phyloP scores from a whole-genome alignment of 2,113 vertebrate genomes.

The Mellivora capensis region DNA sequence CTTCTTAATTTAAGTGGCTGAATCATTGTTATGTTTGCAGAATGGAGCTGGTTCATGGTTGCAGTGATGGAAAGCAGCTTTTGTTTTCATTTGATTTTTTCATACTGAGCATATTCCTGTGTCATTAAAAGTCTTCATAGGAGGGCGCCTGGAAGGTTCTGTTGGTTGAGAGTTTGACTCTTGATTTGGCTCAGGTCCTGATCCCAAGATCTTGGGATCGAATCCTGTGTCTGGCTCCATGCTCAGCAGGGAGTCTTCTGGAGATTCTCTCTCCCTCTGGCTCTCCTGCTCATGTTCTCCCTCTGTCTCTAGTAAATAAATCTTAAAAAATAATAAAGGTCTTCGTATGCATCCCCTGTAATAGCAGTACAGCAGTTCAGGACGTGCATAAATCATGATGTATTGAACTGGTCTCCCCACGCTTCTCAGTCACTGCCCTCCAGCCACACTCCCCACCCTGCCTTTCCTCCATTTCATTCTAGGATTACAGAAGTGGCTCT shows the following conservation, averaged over 20 bases:
- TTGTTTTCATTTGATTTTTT: not conserved
- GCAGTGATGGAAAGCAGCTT: not conserved
- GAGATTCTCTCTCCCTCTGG: too few species aligned
- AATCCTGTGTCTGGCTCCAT: not conserved
- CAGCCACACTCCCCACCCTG: not conserved
- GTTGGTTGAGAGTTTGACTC: not conserved
- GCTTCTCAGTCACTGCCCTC: not conserved
- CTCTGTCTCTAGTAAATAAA: too few species aligned
- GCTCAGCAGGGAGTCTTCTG: not conserved
- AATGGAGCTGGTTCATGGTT: not conserved
- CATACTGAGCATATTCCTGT: not conserved
- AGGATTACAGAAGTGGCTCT: not conserved
- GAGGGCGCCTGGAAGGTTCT: not conserved
- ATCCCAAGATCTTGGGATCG: not conserved
- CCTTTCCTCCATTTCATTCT: not conserved
- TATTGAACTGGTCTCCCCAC: not conserved
- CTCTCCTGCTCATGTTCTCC: too few species aligned
- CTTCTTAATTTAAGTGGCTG: not conserved
- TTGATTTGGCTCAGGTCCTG: not conserved
- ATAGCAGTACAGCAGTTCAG: not conserved
- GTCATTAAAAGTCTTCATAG: not conserved
- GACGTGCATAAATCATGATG: not conserved
- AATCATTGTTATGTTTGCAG: not conserved
- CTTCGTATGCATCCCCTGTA: not conserved
- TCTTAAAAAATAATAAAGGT: not conserved